Evolutionary conservation across 2,888 invertebrate species (phyloP).

Genomic region (Drosophila monieri): DNA sequence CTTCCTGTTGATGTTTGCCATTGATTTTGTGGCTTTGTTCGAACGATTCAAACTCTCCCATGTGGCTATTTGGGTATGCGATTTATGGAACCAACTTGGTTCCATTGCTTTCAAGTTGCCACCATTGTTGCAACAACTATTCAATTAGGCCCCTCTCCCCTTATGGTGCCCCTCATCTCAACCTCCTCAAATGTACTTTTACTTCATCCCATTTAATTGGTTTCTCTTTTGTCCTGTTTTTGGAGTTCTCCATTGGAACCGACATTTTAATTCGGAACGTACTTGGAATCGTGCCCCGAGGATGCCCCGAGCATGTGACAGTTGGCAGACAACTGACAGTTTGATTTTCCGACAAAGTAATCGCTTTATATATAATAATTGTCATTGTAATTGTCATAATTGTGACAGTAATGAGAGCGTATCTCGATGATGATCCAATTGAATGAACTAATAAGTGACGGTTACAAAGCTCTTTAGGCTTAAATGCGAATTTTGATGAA

Average conservation of each 20-base stretch:
- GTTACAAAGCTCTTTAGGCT: not conserved
- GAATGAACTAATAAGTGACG: constrained; percentile 6
- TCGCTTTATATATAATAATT: constrained; percentile 26
- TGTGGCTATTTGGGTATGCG: constrained; percentile 46
- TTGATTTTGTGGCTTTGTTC: constrained; percentile 45
- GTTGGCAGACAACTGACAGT: constrained; percentile 13
- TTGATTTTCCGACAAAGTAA: constrained; percentile 1
- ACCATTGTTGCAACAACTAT: constrained; percentile 47
- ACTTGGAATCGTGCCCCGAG: not conserved
- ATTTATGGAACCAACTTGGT: constrained; percentile 49
- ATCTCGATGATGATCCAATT: not conserved
- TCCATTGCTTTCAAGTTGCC: constrained; percentile 34
- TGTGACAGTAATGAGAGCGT: constrained; percentile 13
- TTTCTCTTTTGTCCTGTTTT: constrained; percentile 1
- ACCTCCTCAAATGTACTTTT: not conserved
- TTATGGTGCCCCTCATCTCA: not conserved
- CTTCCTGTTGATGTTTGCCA: constrained; percentile 52
- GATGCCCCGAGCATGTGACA: constrained; percentile 2
- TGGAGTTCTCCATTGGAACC: constrained; percentile 3
- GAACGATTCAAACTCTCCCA: constrained; percentile 32
- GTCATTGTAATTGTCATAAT: constrained; percentile 25
- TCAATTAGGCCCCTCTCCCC: constrained; percentile 29
- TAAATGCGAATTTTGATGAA: not conserved
- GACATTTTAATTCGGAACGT: not conserved
- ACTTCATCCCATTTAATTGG: not conserved